Percentiles rank a stretch among this genome's conserved stretches.
Evolutionary conservation across 1,140 invertebrate species (phyloP).

Genomic region (Diorhabda sublineata): DNA sequence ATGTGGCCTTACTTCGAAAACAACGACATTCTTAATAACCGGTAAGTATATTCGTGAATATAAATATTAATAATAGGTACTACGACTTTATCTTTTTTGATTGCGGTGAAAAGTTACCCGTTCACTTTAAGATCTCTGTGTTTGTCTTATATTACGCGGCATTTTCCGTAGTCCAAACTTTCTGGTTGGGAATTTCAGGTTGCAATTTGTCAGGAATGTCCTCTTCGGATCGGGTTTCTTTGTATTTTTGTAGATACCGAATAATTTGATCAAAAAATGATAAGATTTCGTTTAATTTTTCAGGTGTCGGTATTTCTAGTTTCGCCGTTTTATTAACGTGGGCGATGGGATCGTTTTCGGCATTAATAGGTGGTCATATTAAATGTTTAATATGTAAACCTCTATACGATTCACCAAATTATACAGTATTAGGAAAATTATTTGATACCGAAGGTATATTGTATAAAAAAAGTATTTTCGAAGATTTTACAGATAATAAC

Average conservation of each 20-base stretch:
- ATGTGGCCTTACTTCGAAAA: slow-evolving; percentile 51
- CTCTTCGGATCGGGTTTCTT: too few relatives aligned
- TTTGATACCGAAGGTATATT: slow-evolving; percentile 59
- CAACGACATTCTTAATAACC: slow-evolving; percentile 53
- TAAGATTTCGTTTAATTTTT: not conserved
- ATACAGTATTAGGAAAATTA: slow-evolving; percentile 54
- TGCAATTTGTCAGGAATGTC: too few relatives aligned
- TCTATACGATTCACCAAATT: slow-evolving; percentile 57
- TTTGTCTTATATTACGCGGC: too few relatives aligned
- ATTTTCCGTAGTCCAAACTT: too few relatives aligned
- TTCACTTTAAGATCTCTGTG: too few relatives aligned
- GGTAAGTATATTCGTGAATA: slow-evolving; percentile 7
- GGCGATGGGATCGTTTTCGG: slow-evolving; percentile 47
- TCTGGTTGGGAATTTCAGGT: too few relatives aligned
- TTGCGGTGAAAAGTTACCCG: too few relatives aligned
- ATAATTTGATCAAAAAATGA: too few relatives aligned
- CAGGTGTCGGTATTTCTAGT: slow-evolving; percentile 47
- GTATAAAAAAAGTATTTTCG: slow-evolving; percentile 55
- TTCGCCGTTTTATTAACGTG: slow-evolving; percentile 49
- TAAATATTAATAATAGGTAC: not conserved
- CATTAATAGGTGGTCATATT: slow-evolving; percentile 52
- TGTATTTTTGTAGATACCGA: too few relatives aligned
- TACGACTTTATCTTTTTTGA: too few relatives aligned
- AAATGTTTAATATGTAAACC: slow-evolving; percentile 61
- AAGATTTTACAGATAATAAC: slow-evolving; percentile 45